These are phyloP conservation scores for Eublepharis macularius DNA, from an alignment of 2,113 vertebrate species.

Conservation along the genomic window DNA sequence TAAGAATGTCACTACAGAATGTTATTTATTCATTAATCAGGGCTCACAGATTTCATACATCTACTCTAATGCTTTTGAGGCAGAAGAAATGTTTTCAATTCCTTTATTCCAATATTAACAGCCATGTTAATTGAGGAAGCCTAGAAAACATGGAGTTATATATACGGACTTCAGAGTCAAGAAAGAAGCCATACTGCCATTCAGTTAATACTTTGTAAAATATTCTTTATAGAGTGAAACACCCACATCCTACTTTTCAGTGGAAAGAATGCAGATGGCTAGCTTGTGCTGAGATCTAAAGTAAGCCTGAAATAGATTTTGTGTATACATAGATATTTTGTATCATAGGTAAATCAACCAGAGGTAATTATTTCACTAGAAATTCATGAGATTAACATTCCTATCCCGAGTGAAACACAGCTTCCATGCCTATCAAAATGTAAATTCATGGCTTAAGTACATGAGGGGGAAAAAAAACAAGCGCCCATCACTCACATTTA, in stretches of 20 bases:
- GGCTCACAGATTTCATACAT: not conserved
- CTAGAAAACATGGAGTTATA: slow-evolving; percentile 17
- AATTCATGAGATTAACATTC: slow-evolving; percentile 17
- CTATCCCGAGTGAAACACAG: not conserved
- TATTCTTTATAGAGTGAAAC: not conserved
- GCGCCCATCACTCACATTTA: not conserved
- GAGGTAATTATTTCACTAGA: slow-evolving; percentile 16
- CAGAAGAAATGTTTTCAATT: not conserved
- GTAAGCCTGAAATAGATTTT: not conserved
- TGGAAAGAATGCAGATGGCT: slow-evolving; percentile 49
- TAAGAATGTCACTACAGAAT: not conserved
- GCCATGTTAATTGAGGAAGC: not conserved
- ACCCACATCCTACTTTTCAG: not conserved
- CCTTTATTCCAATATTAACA: not conserved
- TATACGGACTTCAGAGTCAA: not conserved
- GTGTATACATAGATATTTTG: not conserved
- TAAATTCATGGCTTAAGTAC: slow-evolving; percentile 11
- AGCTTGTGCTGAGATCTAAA: slow-evolving; percentile 23
- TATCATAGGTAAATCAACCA: slow-evolving; percentile 18
- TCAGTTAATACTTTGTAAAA: not conserved
- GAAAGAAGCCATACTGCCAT: not conserved
- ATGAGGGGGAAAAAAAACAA: not conserved
- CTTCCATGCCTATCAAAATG: slow-evolving; percentile 15
- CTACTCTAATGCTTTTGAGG: not conserved
- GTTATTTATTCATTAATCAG: not conserved